phyloP scores from a whole-genome alignment of 2,113 vertebrate species.

The Ceyx cyanopectus region DNA sequence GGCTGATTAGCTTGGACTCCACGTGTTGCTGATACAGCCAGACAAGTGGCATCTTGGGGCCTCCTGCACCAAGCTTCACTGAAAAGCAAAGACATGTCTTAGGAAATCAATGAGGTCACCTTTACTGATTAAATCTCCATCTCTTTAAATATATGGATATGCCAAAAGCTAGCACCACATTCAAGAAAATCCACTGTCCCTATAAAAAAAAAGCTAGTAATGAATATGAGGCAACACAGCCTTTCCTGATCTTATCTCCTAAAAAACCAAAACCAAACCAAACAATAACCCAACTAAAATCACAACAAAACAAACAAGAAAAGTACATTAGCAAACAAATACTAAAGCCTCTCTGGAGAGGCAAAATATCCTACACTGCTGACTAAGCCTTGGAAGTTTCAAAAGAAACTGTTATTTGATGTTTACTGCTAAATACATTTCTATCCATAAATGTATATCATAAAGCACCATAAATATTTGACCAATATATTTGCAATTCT shows the following conservation, averaged over 20 bases:
- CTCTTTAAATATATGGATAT: not conserved
- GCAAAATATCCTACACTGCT: not conserved
- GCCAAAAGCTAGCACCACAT: not conserved
- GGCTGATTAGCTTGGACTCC: not conserved
- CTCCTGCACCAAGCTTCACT: not conserved
- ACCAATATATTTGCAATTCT: not conserved
- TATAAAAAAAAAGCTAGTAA: not conserved
- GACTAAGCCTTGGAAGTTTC: not conserved
- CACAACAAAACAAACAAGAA: too few relatives aligned
- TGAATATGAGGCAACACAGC: accelerated
- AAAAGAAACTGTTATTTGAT: not conserved
- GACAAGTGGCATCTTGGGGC: not conserved
- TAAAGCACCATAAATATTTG: not conserved
- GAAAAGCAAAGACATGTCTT: not conserved
- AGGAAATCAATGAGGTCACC: not conserved
- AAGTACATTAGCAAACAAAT: not conserved
- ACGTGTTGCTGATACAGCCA: not conserved
- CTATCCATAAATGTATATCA: not conserved
- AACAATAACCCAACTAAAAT: too few relatives aligned
- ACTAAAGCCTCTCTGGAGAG: not conserved
- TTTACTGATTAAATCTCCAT: not conserved
- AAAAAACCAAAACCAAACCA: not conserved
- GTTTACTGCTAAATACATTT: not conserved
- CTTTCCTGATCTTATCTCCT: not conserved
- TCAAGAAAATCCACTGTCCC: not conserved